phyloP scores from a whole-genome alignment of 2,797 vertebrate genomes.

The Ctenosaura bakeri region DNA sequence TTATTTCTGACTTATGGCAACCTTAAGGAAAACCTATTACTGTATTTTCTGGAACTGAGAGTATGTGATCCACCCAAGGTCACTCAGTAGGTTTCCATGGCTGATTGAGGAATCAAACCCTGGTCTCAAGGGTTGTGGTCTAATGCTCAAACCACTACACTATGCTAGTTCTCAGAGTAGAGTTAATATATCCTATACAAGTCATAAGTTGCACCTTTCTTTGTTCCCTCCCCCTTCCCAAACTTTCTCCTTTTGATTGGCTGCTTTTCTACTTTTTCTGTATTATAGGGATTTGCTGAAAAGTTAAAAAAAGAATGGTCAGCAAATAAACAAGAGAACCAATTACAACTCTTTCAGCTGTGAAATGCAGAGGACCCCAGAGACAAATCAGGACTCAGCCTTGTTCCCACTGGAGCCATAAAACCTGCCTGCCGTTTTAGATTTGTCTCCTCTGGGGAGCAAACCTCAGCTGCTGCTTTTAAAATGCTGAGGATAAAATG shows the following conservation, averaged over 20 bases:
- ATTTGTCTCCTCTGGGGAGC: slow-evolving; percentile 60
- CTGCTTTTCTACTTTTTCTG: slow-evolving; percentile 22
- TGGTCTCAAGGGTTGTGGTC: no score
- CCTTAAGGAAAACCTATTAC: no score
- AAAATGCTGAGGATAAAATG: slow-evolving; percentile 72
- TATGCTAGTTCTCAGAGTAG: no score
- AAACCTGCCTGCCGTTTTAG: slow-evolving; percentile 62
- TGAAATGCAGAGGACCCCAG: slow-evolving; percentile 62
- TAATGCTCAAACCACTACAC: no score
- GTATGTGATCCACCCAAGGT: no score
- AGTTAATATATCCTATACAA: not conserved
- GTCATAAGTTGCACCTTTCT: not conserved
- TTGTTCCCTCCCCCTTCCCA: not conserved
- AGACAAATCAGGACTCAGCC: slow-evolving; percentile 61
- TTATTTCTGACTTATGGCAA: no score
- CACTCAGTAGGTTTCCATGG: no score
- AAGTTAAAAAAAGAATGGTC: slow-evolving; percentile 61
- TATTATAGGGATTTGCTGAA: slow-evolving; percentile 52
- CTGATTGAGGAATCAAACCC: no score
- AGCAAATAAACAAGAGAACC: slow-evolving; percentile 69
- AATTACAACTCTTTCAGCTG: slow-evolving; percentile 61
- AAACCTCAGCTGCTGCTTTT: slow-evolving; percentile 71
- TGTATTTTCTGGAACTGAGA: no score
- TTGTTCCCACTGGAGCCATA: slow-evolving; percentile 60
- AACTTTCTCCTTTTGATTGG: slow-evolving; percentile 19